Evolutionary conservation across 2,113 vertebrate genomes (phyloP), one percentile per base, ranked within the genome.

Genomic region (Sturnus vulgaris): DNA sequence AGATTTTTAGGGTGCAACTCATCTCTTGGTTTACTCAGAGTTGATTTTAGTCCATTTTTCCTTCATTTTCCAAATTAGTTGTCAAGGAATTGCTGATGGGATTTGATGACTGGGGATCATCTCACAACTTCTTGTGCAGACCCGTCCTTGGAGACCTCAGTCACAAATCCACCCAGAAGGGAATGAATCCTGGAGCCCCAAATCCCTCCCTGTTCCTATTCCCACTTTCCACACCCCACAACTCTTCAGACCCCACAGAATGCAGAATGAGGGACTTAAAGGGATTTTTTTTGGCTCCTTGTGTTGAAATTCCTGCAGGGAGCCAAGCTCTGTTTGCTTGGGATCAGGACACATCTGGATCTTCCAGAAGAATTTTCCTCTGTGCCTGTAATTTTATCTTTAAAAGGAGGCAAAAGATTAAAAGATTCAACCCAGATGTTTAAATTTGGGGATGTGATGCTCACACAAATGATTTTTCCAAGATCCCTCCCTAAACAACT

Each of bases 251-350:
- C 88, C 68, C 91, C 71, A 22, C 75, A 61, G 37, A 35, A 79
- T 84, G 50, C 33, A 86, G 57, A 35, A 79, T 47, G 85, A 96
- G 80, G 78, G 93, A 44, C 84, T 90, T 66, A 11, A 75, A 91
- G 95, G 80, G 92, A 82, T 60, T 3, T 92, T 88, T 88, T 95
- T 94, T 3, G 91, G 77, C 72, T 93, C 82, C 24, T 63, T 79
- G 22, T 59, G 20, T 86, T 84, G 52, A 61, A 63, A 95, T 88
- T 30, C 72, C 75, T 79, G 53, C 55, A 86, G 86, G 80, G 73
- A 76, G 40, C 60, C 89, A 88, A 71, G 18, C 80, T 73, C 25
- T 5, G 5, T 63, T 69, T 79, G 42, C 11, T 86, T 44, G 14
- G 9, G 42, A 53, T 78, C 53, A 71, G 50, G 57, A 50, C 49